Evolutionary conservation across 2,797 vertebrate species (phyloP).

Genomic region (Allobates femoralis): DNA sequence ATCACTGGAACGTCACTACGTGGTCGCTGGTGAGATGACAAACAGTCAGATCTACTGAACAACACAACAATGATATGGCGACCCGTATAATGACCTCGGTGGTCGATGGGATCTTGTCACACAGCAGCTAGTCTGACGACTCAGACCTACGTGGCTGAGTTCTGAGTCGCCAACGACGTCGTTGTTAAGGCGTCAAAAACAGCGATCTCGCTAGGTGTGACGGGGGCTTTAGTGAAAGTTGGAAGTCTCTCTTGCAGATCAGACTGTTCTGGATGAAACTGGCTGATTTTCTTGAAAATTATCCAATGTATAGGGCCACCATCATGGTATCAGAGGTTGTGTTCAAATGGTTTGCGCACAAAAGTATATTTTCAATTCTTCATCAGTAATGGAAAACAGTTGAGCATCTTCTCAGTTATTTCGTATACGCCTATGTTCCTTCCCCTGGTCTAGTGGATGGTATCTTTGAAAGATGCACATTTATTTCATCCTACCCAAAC

Average conservation of each 20-base stretch:
- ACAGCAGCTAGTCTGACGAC: no score
- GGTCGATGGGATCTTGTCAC: no score
- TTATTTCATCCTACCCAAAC: constrained; percentile 89
- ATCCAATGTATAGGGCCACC: not conserved
- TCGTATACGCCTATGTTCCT: constrained; percentile 78
- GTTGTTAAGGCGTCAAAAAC: no score
- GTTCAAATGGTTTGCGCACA: constrained; percentile 93
- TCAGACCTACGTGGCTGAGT: no score
- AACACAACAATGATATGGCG: no score
- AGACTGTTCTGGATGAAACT: not conserved
- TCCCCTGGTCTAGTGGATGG: constrained; percentile 81
- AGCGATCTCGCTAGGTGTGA: no score
- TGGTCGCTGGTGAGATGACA: no score
- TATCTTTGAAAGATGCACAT: constrained; percentile 77
- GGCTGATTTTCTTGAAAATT: not conserved
- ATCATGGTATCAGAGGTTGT: constrained; percentile 91
- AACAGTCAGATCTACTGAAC: no score
- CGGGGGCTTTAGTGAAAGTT: no score
- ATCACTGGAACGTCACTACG: no score
- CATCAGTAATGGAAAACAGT: constrained; percentile 81
- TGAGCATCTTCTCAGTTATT: constrained; percentile 46
- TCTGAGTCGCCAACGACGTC: no score
- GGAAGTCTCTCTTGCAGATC: not conserved
- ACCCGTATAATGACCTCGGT: no score
- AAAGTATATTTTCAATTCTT: constrained; percentile 89